Base-by-base conservation (phyloP, 2,797 vertebrate species). In the Orestias chungarensis region DNA sequence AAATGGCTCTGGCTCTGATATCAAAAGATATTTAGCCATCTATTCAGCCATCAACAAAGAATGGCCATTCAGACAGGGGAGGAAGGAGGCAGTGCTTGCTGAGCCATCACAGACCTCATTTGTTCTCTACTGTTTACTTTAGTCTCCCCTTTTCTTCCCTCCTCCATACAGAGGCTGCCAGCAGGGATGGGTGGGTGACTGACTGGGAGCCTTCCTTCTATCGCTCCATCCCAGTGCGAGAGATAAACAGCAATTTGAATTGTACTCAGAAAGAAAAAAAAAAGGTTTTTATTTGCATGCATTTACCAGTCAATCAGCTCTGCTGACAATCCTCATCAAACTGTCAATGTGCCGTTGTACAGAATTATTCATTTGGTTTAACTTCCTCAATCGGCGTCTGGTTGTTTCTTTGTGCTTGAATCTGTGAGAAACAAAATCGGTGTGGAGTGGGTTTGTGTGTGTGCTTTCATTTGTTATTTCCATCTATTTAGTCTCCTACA, bases 51-150 rank as follows among this genome's bases (percentile, higher is more conserved):
- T 76, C 89, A 89, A 96, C 95, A 96, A 96, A 95, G 90, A 93
- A 88, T 82, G 79, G 82, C 68, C 89, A 92, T 93, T 94, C 86
- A 91, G 87, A 83, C 80, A 75, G 85, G 80, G 84, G 46, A 78
- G 83, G 86, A 89, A 87, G 91, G 91, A 93, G 92, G 88, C 86
- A 79, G 84, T 77, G 89, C 89, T 89, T 64, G 88, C 83, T 77
- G 87, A 89, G 89, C 94, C 83, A 81, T 93, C 94, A 93, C 92
- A 93, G 92, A 92, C 88, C 92, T 92, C 92, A 93, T 94, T 95
- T 95, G 94, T 94, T 94, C 94, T 93, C 79, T 86, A 87, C 92
- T 95, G 94, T 96, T 95, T 95, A 94, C 91, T 95, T 94, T 95
- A 95, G 92, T 82, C 83, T 82, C 79, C 83, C 80, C 87, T 86